Evolutionary conservation across 1,140 invertebrate genomes (phyloP).

Genomic region (Triops longicaudatus): DNA sequence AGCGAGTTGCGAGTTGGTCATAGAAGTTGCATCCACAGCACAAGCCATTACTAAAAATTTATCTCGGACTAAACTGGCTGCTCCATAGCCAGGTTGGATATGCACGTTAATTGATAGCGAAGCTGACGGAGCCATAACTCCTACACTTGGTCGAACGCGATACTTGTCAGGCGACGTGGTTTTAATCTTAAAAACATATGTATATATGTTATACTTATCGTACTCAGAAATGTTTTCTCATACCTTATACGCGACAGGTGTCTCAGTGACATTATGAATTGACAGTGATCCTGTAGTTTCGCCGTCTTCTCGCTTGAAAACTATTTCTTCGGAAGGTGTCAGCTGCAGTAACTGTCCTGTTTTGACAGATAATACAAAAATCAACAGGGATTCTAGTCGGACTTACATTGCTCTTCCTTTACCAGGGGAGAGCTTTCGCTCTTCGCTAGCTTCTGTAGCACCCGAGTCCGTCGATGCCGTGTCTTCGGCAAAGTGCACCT

Average conservation of each 20-base stretch:
- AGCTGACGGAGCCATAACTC: constrained; percentile 53
- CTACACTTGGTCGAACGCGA: constrained; percentile 73
- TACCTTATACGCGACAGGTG: constrained; percentile 65
- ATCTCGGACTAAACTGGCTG: constrained; percentile 49
- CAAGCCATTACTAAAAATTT: constrained; percentile 63
- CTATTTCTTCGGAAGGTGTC: constrained; percentile 50
- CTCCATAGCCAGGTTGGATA: constrained; percentile 46
- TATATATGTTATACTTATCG: constrained; percentile 2
- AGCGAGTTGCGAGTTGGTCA: constrained; percentile 43
- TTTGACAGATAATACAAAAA: constrained; percentile 19
- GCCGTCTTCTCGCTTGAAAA: constrained; percentile 53
- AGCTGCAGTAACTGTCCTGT: constrained; percentile 35
- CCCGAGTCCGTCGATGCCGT: constrained; percentile 18
- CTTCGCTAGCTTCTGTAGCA: constrained; percentile 15
- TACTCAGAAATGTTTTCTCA: not conserved
- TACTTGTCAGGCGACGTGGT: constrained; percentile 80
- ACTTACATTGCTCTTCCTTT: constrained; percentile 26
- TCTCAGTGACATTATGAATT: constrained; percentile 56
- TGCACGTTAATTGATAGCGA: constrained; percentile 45
- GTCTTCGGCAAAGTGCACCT: constrained; percentile 28
- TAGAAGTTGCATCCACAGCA: constrained; percentile 43
- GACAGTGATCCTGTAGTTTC: constrained; percentile 55
- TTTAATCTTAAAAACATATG: constrained; percentile 54
- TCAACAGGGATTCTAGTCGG: constrained; percentile 19
- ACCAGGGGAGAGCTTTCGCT: constrained; percentile 17